These are phyloP conservation scores for Marcusenius ussheri DNA, from an alignment of 2,113 vertebrate genomes.

Conservation along the genomic window DNA sequence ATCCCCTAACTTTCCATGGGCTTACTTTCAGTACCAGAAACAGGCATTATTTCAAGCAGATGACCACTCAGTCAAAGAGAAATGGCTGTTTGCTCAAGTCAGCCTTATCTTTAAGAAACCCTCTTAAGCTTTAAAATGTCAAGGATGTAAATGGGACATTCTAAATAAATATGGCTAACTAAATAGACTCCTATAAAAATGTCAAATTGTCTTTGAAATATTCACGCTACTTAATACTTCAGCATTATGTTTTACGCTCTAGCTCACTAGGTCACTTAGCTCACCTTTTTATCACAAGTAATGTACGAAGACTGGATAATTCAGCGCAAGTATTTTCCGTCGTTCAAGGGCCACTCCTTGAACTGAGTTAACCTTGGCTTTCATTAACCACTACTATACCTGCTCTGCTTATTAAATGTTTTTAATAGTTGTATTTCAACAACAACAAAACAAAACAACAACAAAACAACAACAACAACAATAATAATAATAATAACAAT, in stretches of 20 bases:
- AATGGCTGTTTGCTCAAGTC: neutral
- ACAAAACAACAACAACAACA: neutral
- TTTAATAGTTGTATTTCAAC: neutral
- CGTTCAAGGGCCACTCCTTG: neutral
- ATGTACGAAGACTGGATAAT: neutral
- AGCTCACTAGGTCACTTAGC: neutral
- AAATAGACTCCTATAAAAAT: neutral
- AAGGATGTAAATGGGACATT: neutral
- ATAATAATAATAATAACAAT: neutral
- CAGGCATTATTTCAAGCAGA: neutral
- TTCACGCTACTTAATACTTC: neutral
- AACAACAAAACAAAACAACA: neutral
- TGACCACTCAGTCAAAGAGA: neutral
- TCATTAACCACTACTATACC: neutral
- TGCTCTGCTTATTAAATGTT: neutral
- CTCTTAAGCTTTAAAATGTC: neutral
- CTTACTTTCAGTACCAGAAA: neutral
- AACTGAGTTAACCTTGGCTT: neutral
- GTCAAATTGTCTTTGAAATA: constrained; percentile 7
- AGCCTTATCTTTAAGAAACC: neutral
- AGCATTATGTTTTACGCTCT: neutral
- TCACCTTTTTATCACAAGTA: neutral
- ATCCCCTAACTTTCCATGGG: neutral
- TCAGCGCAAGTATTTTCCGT: neutral
- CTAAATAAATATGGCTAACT: neutral